Evolutionary conservation across 2,797 vertebrate species (phyloP), one percentile per base, ranked within the genome.

Genomic region (Melanotaenia maccullochi): DNA sequence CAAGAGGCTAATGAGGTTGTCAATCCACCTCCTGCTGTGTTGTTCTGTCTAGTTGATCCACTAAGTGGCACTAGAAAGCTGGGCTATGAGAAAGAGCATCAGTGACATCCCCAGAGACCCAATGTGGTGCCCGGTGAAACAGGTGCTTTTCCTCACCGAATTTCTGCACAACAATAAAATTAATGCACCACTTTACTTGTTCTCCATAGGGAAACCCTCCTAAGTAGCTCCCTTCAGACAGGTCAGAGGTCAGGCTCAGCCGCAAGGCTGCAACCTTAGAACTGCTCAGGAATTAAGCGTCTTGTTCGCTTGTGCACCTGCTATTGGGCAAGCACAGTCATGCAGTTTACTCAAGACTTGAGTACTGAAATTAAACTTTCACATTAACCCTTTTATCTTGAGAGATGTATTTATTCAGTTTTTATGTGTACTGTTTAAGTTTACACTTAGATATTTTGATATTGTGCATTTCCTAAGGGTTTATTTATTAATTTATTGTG

Each of bases 211-310:
- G 79, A 75, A 78, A 68, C 58, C 58, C 44, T 65, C 33, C 32
- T 76, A 61, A 85, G 75, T 72, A 65, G 79, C 77, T 54, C 78
- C 75, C 68, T 68, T n/a, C 60, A 54, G 40, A 20, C 40, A 36
- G 87, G 91, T 88, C 87, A 93, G 63, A 88, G 89, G 85, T 88
- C 87, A 85, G 76, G 62, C 65, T 72, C 24, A 66, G 86, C 88
- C 74, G 65, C 71, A 65, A 51, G 70, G 54, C 40, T 54, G 62
- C 35, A 73, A 47, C 68, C 74, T 60, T 9, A 36, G 65, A 68
- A 71, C 69, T 71, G 54, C 73, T 76, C 55, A 25, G 60, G 54
- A 73, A 76, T 82, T 82, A 70, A 79, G 79, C 70, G 62, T 78
- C 64, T 30, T 11, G 35, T 55, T 78, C 65, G 59, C 57, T 33